A percentile compares a stretch with the other conserved stretches of the same genome.
Evolutionary conservation across 2,888 invertebrate species (phyloP).

Genomic region (Orthonevra nobilis): DNA sequence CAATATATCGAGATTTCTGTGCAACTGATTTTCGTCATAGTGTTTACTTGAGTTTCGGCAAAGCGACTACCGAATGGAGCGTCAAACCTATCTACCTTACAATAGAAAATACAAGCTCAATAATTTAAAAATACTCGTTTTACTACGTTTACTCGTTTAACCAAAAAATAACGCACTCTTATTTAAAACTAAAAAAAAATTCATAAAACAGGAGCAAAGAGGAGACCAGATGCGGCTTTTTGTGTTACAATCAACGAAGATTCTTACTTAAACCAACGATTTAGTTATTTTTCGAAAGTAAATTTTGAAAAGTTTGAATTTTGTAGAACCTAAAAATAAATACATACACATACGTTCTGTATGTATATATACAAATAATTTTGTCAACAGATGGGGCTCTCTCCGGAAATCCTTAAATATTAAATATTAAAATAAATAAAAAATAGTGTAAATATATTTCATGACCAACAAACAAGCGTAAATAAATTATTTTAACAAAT

Average conservation of each 20-base stretch:
- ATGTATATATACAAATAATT: conserved; percentile 12
- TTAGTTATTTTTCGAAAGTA: conserved; percentile 31
- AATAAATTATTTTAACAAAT: conserved; percentile 30
- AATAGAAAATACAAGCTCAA: conserved; percentile 27
- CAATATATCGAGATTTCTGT: no score
- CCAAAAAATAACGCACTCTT: conserved; percentile 39
- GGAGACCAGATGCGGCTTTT: conserved; percentile 51
- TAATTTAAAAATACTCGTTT: conserved; percentile 20
- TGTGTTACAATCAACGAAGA: conserved; percentile 11
- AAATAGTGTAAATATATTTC: conserved; percentile 44
- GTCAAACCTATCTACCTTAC: conserved; percentile 41
- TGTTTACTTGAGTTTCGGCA: conserved; percentile 9
- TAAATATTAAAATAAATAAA: conserved; percentile 7
- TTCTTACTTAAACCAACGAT: conserved; percentile 18
- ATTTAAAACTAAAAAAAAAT: conserved; percentile 20
- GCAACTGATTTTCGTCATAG: no score
- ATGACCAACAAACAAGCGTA: conserved; percentile 34
- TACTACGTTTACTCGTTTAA: no score
- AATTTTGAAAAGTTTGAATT: conserved; percentile 43
- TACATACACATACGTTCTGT: not conserved
- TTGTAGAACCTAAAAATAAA: conserved; percentile 23
- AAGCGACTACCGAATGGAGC: conserved; percentile 5
- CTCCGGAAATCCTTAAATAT: conserved; percentile 34
- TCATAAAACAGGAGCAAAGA: conserved; percentile 46
- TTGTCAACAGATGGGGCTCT: conserved; percentile 48